These are phyloP conservation scores for Benitochromis conjunctus DNA, from an alignment of 2,113 vertebrate species.

Conservation along the genomic window DNA sequence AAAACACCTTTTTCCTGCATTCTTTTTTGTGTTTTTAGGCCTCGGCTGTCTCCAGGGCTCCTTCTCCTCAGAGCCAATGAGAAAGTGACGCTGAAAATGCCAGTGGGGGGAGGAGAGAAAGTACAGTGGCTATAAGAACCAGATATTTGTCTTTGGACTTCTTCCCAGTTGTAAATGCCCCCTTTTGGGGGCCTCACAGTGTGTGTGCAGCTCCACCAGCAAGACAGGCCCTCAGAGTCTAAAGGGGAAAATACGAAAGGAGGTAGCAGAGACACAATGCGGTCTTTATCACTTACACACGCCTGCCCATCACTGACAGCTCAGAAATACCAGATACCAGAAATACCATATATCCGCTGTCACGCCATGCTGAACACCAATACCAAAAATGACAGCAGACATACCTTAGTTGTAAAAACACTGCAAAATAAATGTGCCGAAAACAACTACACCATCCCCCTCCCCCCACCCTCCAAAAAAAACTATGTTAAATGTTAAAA, in stretches of 20 bases:
- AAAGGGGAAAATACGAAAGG: slow-evolving; percentile 48
- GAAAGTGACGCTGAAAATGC: slow-evolving; percentile 51
- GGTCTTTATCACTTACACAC: slow-evolving; percentile 69
- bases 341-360: slow-evolving; percentile 24
- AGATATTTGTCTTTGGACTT: slow-evolving; percentile 71
- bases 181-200: slow-evolving; percentile 73
- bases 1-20: not conserved
- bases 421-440: not conserved
- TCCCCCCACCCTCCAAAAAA: not conserved
- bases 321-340: slow-evolving; percentile 34
- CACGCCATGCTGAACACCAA: slow-evolving; percentile 14
- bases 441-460: not conserved
- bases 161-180: slow-evolving; percentile 73
- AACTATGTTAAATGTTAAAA: not conserved
- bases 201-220: slow-evolving; percentile 59
- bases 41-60: slow-evolving; percentile 25
- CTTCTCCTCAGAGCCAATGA: slow-evolving; percentile 45
- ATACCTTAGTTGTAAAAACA: not conserved
- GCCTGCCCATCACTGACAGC: slow-evolving; percentile 56
- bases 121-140: slow-evolving; percentile 68
- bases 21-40: slow-evolving; percentile 23
- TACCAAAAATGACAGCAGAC: slow-evolving; percentile 31
- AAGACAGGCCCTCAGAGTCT: slow-evolving; percentile 54
- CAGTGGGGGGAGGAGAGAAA: slow-evolving; percentile 43
- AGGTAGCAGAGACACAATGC: slow-evolving; percentile 68